A percentile compares a stretch with the other conserved stretches of the same genome.
Evolutionary conservation across 2,113 vertebrate genomes (phyloP).

Genomic region (Microcebus griseorufus): DNA sequence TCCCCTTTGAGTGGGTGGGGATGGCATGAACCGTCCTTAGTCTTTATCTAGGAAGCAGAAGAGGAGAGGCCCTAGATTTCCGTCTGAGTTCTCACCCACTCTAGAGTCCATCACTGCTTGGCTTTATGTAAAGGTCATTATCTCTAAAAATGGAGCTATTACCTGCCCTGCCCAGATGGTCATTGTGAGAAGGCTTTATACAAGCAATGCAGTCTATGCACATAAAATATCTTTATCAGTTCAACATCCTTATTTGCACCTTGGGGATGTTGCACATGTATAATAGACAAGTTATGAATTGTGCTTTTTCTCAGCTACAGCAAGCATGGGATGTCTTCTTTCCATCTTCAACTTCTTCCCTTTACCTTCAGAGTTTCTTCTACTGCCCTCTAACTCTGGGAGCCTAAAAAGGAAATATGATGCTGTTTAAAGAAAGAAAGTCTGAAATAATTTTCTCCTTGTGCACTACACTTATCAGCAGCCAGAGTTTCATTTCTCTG

Average conservation of each 20-base stretch:
- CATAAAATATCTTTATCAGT: background rate
- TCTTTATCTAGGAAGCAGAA: background rate
- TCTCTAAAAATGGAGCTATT: background rate
- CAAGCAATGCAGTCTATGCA: rapidly evolving
- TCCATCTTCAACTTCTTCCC: background rate
- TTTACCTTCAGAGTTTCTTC: background rate
- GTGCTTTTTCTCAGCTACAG: background rate
- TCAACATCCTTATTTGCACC: background rate
- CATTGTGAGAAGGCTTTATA: background rate
- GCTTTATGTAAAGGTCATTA: background rate
- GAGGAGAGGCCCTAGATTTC: background rate
- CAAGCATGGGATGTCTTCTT: background rate
- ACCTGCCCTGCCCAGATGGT: background rate
- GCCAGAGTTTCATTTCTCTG: background rate
- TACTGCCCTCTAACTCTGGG: background rate
- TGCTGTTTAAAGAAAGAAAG: background rate
- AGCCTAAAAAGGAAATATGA: slow-evolving; percentile 41
- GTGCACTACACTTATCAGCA: background rate
- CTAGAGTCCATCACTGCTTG: background rate
- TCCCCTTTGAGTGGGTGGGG: background rate
- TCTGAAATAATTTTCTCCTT: background rate
- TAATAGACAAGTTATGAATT: background rate
- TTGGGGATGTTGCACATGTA: background rate
- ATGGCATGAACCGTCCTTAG: rapidly evolving
- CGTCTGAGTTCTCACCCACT: background rate